phyloP scores from a whole-genome alignment of 1,140 invertebrate species.

The Brachionus rotundiformis region DNA sequence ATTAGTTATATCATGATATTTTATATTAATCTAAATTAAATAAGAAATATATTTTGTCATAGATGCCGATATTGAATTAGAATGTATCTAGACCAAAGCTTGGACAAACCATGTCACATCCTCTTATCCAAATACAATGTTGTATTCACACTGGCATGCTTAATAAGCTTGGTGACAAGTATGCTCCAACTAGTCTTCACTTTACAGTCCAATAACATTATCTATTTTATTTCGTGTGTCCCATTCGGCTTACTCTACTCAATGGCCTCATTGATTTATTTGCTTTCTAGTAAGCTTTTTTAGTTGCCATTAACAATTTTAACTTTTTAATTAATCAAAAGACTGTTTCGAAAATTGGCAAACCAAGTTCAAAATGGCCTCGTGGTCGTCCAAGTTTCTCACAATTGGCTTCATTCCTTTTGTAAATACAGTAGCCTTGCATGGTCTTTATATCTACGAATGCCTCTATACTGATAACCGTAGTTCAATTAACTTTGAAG shows the following conservation, averaged over 20 bases:
- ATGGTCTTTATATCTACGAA: constrained; percentile 24
- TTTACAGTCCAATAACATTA: background rate
- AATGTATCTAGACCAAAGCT: background rate
- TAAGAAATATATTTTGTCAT: background rate
- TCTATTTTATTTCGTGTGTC: constrained; percentile 13
- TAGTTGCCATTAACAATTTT: background rate
- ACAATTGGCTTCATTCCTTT: constrained; percentile 40
- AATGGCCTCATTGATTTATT: background rate
- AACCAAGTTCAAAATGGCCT: background rate
- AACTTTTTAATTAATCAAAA: background rate
- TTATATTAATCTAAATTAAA: too few species aligned
- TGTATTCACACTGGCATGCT: background rate
- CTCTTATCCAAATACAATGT: background rate
- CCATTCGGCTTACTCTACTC: background rate
- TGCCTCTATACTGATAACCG: constrained; percentile 18
- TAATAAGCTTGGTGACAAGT: background rate
- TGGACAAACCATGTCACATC: background rate
- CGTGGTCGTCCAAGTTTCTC: constrained; percentile 27
- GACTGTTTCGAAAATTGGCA: background rate
- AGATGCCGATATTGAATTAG: background rate
- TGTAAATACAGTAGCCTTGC: constrained; percentile 48
- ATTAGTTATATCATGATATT: too few species aligned
- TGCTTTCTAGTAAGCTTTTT: constrained; percentile 3
- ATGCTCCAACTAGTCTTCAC: background rate
- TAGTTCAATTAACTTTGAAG: background rate